Conservation (phyloP, 1,140 invertebrate species). For the Sipha flava region DNA sequence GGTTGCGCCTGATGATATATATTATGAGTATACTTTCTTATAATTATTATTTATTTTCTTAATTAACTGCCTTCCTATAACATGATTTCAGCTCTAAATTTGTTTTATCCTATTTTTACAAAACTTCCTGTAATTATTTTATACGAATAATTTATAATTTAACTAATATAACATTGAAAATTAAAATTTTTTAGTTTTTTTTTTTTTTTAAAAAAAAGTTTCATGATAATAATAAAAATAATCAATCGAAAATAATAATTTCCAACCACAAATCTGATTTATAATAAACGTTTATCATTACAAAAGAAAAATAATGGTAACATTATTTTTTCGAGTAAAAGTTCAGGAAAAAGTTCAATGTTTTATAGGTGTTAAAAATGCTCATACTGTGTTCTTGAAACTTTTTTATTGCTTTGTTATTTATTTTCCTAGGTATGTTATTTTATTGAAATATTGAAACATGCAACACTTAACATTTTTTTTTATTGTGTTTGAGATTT, state of each 20-base stretch:
- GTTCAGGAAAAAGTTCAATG: background rate
- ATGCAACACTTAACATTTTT: background rate
- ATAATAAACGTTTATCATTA: conserved; percentile 5
- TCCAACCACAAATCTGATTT: background rate
- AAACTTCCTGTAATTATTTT: too few relatives aligned
- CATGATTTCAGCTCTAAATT: too few relatives aligned
- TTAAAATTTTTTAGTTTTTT: background rate
- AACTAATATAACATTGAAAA: too few relatives aligned
- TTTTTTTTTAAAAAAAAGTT: too few relatives aligned
- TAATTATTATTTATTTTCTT: too few relatives aligned
- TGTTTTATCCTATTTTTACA: too few relatives aligned
- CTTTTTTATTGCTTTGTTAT: background rate
- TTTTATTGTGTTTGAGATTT: background rate
- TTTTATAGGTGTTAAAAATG: conserved; percentile 7
- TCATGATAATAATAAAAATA: too few relatives aligned
- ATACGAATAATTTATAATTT: too few relatives aligned
- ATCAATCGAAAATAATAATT: background rate
- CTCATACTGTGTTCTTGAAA: background rate
- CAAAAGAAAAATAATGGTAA: too few relatives aligned
- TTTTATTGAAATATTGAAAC: conserved; percentile 14
- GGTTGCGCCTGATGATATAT: too few relatives aligned
- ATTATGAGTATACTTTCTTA: too few relatives aligned
- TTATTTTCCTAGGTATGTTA: background rate
- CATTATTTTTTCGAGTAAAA: background rate
- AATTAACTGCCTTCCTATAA: too few relatives aligned